Percentiles rank a stretch among this genome's conserved stretches.
Evolutionary conservation across 2,113 vertebrate species (phyloP).

Genomic region (Oreochromis aureus): DNA sequence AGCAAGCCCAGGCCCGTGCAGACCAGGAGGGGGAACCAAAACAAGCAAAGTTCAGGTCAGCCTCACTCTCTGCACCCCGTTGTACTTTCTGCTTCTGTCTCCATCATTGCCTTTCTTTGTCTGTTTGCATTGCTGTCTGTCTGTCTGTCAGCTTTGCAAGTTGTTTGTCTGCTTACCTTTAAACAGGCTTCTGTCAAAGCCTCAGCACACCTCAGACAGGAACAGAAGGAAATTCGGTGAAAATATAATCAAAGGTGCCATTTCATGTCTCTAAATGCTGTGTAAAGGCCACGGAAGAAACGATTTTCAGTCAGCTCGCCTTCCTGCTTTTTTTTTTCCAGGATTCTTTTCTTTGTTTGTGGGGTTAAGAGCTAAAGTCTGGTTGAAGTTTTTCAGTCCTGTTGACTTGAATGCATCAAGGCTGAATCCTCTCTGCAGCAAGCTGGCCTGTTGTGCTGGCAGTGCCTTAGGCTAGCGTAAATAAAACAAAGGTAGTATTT

Average conservation of each 20-base stretch:
- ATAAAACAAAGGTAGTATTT: slow-evolving; percentile 9
- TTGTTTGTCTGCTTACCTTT: slow-evolving; percentile 20
- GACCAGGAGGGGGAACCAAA: slow-evolving; percentile 51
- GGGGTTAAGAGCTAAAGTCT: not conserved
- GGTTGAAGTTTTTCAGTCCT: not conserved
- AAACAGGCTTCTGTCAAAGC: slow-evolving; percentile 17
- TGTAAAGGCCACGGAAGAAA: not conserved
- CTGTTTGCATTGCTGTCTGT: slow-evolving; percentile 10
- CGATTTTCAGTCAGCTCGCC: not conserved
- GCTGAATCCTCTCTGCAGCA: not conserved
- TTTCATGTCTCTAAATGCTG: slow-evolving; percentile 18
- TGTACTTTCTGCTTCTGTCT: not conserved
- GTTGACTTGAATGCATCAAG: not conserved
- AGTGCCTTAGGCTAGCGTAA: slow-evolving; percentile 10
- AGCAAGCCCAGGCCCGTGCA: slow-evolving; percentile 42
- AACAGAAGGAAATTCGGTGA: slow-evolving; percentile 6
- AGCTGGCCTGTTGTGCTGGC: not conserved
- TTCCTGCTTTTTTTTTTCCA: not conserved
- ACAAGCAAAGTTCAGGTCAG: slow-evolving; percentile 76
- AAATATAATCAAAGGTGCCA: slow-evolving; percentile 15
- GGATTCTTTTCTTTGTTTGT: not conserved
- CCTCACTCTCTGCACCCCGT: not conserved
- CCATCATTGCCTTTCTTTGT: not conserved
- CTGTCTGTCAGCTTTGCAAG: slow-evolving; percentile 1
- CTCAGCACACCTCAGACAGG: not conserved